These are phyloP conservation scores for Creontiades dilutus DNA, from an alignment of 2,888 invertebrate genomes.

Conservation along the genomic window DNA sequence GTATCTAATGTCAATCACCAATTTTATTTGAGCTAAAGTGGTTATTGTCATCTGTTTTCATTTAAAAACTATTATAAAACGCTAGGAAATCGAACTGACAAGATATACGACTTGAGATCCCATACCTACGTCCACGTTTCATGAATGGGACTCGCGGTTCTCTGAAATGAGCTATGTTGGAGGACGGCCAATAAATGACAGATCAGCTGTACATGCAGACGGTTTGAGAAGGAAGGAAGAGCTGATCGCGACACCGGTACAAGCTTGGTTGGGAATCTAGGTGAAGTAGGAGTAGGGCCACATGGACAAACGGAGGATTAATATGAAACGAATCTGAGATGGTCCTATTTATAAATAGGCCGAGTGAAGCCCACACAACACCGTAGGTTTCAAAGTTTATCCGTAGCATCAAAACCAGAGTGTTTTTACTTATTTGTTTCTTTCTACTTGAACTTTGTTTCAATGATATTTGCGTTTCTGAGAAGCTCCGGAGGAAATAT, in stretches of 20 bases:
- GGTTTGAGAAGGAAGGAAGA: slow-evolving; percentile 40
- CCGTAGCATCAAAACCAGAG: background rate
- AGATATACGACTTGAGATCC: background rate
- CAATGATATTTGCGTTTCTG: too few species aligned
- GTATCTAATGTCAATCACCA: too few species aligned
- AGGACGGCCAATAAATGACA: background rate
- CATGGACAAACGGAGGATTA: slow-evolving; percentile 38
- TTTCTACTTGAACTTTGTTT: too few species aligned
- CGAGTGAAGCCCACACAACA: background rate
- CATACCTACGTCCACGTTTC: background rate
- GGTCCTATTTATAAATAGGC: slow-evolving; percentile 34
- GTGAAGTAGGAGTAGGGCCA: background rate
- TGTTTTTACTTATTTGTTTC: background rate
- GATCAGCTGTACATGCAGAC: background rate
- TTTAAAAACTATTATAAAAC: too few species aligned
- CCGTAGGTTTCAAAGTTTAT: slow-evolving; percentile 4
- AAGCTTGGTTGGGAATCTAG: background rate
- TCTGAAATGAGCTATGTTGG: background rate
- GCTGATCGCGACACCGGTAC: slow-evolving; percentile 1
- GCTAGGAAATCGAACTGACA: background rate
- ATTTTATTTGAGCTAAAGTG: too few species aligned
- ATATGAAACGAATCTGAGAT: slow-evolving; percentile 54
- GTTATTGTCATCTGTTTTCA: too few species aligned
- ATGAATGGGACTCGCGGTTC: slow-evolving; percentile 18
- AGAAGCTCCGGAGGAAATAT: too few species aligned